Conservation (phyloP, 2,888 invertebrate species). For the Rhorus exstirpatorius region DNA sequence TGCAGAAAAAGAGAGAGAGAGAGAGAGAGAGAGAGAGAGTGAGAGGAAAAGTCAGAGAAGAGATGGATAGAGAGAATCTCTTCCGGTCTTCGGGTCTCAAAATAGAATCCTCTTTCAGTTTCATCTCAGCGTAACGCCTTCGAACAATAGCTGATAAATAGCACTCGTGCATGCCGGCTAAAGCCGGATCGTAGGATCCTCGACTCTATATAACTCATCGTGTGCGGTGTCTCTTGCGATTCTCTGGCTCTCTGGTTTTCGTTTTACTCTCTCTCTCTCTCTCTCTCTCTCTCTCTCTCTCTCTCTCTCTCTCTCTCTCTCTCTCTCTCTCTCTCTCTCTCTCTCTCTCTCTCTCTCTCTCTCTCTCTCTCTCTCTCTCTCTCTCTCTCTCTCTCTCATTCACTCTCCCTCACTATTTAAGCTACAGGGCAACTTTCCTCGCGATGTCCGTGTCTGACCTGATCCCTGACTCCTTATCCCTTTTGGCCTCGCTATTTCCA, state of each 20-base stretch:
- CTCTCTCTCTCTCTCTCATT: not conserved
- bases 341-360: conserved; percentile 10
- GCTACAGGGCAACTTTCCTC: not conserved
- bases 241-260: conserved; percentile 23
- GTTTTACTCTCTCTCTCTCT: conserved; percentile 17
- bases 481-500: conserved; percentile 32
- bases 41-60: conserved; percentile 5
- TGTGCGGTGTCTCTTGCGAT: conserved; percentile 35
- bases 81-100: conserved; percentile 4
- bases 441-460: conserved; percentile 46
- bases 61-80: conserved; percentile 49
- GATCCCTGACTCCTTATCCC: conserved; percentile 57
- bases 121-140: conserved; percentile 48
- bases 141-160: conserved; percentile 75
- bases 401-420: not conserved
- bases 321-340: conserved; percentile 18
- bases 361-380: conserved; percentile 6
- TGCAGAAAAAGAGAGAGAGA: not conserved
- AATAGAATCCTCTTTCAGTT: conserved; percentile 5
- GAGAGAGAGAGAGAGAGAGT: not conserved
- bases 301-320: not conserved
- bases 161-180: conserved; percentile 54
- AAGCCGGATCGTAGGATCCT: conserved; percentile 71
- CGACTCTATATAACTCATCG: conserved; percentile 50
- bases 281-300: not conserved